Evolutionary conservation across 2,113 vertebrate genomes (phyloP).

Genomic region (Tragelaphus scriptus): DNA sequence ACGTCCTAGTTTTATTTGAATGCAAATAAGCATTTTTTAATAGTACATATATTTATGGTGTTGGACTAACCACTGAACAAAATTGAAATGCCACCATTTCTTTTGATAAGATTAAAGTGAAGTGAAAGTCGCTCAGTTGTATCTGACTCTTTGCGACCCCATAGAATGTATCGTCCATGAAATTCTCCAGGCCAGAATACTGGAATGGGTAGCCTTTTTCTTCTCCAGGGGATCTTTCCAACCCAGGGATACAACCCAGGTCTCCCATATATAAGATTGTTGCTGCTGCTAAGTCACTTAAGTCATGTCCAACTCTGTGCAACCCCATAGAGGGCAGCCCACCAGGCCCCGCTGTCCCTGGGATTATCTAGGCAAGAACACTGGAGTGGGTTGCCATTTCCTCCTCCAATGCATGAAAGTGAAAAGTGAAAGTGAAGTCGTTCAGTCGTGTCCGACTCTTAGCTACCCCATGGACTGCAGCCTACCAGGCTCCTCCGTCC

Average conservation of each 20-base stretch:
- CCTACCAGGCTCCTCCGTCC: too few relatives aligned
- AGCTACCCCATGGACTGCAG: too few relatives aligned
- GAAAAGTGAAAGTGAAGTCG: too few relatives aligned
- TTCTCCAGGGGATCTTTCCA: not conserved
- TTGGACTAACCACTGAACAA: not conserved
- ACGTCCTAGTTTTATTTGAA: not conserved
- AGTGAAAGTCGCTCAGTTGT: fast-evolving
- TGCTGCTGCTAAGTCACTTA: too few relatives aligned
- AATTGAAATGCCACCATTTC: not conserved
- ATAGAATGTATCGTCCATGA: not conserved
- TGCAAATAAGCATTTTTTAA: not conserved
- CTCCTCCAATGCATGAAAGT: too few relatives aligned
- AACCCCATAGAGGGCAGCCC: too few relatives aligned
- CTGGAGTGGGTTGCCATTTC: too few relatives aligned
- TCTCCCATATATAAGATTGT: not conserved
- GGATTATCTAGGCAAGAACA: too few relatives aligned
- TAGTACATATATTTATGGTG: not conserved
- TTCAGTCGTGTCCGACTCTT: too few relatives aligned
- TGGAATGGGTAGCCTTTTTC: not conserved
- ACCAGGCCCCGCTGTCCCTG: too few relatives aligned
- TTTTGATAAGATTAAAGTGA: not conserved
- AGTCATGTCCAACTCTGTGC: too few relatives aligned
- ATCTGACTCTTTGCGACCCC: fast-evolving
- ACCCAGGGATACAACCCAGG: not conserved
- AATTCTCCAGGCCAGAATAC: not conserved